Conservation (phyloP, 2,888 invertebrate genomes). For the Stenurella melanura region DNA sequence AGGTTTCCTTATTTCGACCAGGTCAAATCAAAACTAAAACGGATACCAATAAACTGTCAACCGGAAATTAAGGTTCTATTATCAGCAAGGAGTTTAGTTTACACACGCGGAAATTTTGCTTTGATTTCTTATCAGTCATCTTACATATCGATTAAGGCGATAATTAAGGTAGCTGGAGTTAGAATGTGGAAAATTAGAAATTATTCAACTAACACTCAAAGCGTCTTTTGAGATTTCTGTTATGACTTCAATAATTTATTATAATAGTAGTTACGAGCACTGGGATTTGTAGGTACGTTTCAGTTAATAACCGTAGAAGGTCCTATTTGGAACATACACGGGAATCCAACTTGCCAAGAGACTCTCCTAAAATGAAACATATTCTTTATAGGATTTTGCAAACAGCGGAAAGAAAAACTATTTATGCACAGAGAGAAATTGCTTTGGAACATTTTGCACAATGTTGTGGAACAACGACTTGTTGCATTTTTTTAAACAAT, state of each 20-base stretch:
- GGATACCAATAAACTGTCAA: constrained; percentile 29
- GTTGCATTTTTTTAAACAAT: too few relatives aligned
- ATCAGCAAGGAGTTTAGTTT: constrained; percentile 37
- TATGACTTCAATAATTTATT: not conserved
- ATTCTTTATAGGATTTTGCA: too few relatives aligned
- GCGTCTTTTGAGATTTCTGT: not conserved
- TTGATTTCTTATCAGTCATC: constrained; percentile 5
- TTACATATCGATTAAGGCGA: constrained; percentile 19
- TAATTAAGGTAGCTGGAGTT: constrained; percentile 1
- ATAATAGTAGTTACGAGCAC: not conserved
- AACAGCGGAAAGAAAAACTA: too few relatives aligned
- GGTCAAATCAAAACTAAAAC: constrained; percentile 9
- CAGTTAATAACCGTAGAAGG: not conserved
- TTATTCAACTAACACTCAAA: not conserved
- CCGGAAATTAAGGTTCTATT: constrained; percentile 38
- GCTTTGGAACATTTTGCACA: too few relatives aligned
- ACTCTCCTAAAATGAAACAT: too few relatives aligned
- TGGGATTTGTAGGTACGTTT: too few relatives aligned
- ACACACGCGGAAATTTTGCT: constrained; percentile 27
- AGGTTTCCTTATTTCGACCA: constrained; percentile 17
- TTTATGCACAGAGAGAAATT: too few relatives aligned
- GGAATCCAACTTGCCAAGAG: too few relatives aligned
- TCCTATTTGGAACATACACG: not conserved
- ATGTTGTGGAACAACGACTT: too few relatives aligned
- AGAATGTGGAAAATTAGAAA: constrained; percentile 6